Evolutionary conservation across 2,113 vertebrate genomes (phyloP).

Genomic region (Geococcyx californianus): DNA sequence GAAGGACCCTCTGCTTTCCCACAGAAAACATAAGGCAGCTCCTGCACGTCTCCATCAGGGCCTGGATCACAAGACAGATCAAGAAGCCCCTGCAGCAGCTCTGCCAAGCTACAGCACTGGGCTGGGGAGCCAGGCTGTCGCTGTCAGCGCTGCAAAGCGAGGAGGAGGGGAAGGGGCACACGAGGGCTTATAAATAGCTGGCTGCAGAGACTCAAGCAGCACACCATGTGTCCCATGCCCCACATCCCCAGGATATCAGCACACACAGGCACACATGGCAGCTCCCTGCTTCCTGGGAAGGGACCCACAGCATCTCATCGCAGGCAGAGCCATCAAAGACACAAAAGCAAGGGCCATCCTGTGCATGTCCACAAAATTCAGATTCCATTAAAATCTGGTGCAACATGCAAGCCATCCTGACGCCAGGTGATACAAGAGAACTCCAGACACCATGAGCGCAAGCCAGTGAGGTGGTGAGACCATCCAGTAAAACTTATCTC

Average conservation of each 20-base stretch:
- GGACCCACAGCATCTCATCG: neutral
- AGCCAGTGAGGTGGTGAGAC: neutral
- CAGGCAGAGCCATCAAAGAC: neutral
- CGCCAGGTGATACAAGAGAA: neutral
- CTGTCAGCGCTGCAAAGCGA: neutral
- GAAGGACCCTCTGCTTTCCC: neutral
- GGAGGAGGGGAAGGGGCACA: neutral
- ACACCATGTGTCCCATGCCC: neutral
- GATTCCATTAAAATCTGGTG: neutral
- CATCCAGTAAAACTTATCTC: neutral
- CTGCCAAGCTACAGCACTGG: neutral
- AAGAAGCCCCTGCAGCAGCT: conserved; percentile 46
- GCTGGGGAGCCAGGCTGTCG: neutral
- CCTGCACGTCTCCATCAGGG: conserved; percentile 1
- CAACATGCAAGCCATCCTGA: neutral
- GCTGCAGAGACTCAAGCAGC: neutral
- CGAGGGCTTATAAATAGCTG: neutral
- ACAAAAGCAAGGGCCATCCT: neutral
- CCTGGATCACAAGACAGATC: conserved; percentile 38
- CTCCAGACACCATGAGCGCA: fast-evolving
- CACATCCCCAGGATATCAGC: neutral
- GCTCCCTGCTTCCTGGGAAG: neutral
- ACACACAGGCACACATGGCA: neutral
- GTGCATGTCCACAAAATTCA: neutral
- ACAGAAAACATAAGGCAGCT: neutral